These are phyloP conservation scores for Aphelinus certus DNA, from an alignment of 1,140 invertebrate genomes.

Conservation along the genomic window DNA sequence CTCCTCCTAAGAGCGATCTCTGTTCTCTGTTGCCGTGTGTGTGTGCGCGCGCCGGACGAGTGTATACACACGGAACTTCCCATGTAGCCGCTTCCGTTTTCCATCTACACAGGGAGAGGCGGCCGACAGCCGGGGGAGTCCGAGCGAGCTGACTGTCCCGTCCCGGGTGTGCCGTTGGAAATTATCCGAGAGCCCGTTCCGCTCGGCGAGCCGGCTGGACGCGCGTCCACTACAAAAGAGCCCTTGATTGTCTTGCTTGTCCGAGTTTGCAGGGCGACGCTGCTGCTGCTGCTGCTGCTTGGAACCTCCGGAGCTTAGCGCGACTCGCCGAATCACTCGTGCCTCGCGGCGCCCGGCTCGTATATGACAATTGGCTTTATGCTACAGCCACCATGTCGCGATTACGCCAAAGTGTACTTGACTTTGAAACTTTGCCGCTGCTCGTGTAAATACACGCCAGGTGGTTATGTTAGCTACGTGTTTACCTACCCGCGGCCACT, in stretches of 20 bases:
- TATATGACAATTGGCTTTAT: no score
- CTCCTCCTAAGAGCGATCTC: conserved; percentile 47
- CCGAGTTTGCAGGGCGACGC: neutral
- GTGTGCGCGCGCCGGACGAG: conserved; percentile 19
- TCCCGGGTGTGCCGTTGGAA: conserved; percentile 18
- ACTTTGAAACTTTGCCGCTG: no score
- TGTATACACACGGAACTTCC: conserved; percentile 41
- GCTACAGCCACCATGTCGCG: neutral
- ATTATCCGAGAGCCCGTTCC: conserved; percentile 18
- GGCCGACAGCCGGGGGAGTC: no score
- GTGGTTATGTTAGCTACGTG: no score
- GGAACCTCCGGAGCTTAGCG: no score
- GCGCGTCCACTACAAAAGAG: neutral
- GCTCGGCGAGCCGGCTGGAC: neutral
- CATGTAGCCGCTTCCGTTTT: neutral
- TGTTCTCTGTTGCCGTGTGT: neutral
- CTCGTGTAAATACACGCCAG: no score
- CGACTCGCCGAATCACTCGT: no score
- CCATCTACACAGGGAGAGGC: neutral
- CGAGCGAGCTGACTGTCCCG: no score
- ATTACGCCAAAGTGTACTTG: neutral
- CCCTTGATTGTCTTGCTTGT: conserved; percentile 27
- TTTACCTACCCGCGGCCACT: no score
- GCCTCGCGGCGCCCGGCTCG: no score
- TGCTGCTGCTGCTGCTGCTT: neutral